Percentiles rank a stretch among this genome's conserved stretches.
These are phyloP conservation scores for Psittacula echo DNA, from an alignment of 2,797 vertebrate species.

Conservation along the genomic window DNA sequence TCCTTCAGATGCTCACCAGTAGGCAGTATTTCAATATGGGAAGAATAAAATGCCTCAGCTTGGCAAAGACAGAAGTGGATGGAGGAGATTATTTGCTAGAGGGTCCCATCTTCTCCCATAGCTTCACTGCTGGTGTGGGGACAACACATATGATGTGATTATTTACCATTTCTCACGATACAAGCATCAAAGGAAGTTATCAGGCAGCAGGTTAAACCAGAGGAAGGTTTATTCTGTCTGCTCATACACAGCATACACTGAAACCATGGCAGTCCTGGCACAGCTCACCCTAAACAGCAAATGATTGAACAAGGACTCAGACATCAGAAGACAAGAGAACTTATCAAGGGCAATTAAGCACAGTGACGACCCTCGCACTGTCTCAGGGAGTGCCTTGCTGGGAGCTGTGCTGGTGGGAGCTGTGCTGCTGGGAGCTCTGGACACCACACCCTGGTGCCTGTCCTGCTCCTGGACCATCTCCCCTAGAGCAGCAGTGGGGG, in stretches of 20 bases:
- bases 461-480: accelerated
- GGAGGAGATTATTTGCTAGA: background rate
- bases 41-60: background rate
- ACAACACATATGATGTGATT: accelerated
- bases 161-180: background rate
- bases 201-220: background rate
- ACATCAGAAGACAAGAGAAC: too few species aligned
- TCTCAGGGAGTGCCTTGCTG: background rate
- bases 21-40: background rate
- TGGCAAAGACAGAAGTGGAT: background rate
- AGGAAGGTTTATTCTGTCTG: background rate
- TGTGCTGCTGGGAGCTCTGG: background rate
- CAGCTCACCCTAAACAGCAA: background rate
- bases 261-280: background rate
- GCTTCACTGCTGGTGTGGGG: background rate
- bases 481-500: accelerated
- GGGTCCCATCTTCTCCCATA: background rate
- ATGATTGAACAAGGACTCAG: background rate
- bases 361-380: background rate
- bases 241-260: background rate
- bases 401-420: background rate
- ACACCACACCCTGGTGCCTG: background rate
- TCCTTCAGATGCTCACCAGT: background rate
- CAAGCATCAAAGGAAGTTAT: background rate
- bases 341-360: accelerated